Evolutionary conservation across 2,113 vertebrate species (phyloP).

Genomic region (Chloroceryle aenea): DNA sequence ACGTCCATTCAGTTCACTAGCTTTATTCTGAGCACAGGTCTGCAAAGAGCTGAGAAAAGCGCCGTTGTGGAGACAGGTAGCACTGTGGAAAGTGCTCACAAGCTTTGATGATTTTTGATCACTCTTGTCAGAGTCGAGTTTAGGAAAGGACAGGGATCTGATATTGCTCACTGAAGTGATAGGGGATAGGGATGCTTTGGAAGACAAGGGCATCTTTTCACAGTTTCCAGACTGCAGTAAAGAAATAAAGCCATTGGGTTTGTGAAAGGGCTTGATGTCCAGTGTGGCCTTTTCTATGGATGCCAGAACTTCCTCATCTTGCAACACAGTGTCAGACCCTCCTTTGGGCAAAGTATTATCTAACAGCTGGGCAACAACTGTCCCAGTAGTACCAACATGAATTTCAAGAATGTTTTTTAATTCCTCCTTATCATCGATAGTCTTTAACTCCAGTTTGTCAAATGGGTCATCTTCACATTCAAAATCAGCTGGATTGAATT

Average conservation of each 20-base stretch:
- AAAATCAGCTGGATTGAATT: slow-evolving; percentile 95
- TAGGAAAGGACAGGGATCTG: slow-evolving; percentile 94
- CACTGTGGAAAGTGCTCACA: slow-evolving; percentile 74
- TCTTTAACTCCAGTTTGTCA: slow-evolving; percentile 96
- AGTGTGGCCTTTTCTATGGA: slow-evolving; percentile 75
- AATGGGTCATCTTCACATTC: slow-evolving; percentile 98
- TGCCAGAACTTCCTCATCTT: slow-evolving; percentile 77
- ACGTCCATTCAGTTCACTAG: slow-evolving; percentile 80
- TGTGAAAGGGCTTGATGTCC: slow-evolving; percentile 86
- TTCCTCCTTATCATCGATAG: slow-evolving; percentile 93
- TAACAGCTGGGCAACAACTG: slow-evolving; percentile 75
- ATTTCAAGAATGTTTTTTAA: slow-evolving; percentile 91
- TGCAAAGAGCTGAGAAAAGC: slow-evolving; percentile 75
- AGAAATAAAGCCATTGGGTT: slow-evolving; percentile 92
- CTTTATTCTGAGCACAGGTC: slow-evolving; percentile 72
- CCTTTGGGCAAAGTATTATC: slow-evolving; percentile 74
- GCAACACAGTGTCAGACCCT: slow-evolving; percentile 63
- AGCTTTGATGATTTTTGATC: slow-evolving; percentile 77
- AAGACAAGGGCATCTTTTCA: slow-evolving; percentile 83
- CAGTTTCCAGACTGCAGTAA: slow-evolving; percentile 88
- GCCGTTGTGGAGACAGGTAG: slow-evolving; percentile 83
- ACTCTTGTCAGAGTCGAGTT: slow-evolving; percentile 89
- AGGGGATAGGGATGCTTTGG: slow-evolving; percentile 82
- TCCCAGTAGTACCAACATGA: slow-evolving; percentile 78
- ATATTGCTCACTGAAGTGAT: slow-evolving; percentile 89